Conservation (phyloP, 2,797 vertebrate species). For the Sarcoramphus papa region DNA sequence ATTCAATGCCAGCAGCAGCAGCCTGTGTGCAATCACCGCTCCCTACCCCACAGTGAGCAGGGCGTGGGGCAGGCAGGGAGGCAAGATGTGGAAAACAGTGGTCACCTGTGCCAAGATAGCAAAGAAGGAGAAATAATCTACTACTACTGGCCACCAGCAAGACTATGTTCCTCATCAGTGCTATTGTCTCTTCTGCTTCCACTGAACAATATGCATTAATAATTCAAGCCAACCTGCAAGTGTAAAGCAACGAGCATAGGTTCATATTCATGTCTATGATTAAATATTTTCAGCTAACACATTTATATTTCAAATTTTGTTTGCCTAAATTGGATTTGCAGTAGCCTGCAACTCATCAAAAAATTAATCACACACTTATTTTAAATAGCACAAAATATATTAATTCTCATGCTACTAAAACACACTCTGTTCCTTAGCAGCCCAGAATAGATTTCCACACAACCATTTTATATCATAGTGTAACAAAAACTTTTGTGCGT, state of each 20-base stretch:
- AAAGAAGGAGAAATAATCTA: neutral
- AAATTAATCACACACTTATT: conserved; percentile 2
- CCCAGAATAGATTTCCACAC: neutral
- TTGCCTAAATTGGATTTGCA: conserved; percentile 30
- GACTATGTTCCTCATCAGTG: neutral
- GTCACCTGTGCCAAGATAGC: neutral
- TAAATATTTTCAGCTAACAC: conserved; percentile 28
- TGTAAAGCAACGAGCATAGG: neutral
- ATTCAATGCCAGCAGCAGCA: neutral
- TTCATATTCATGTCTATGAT: neutral
- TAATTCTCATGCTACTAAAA: neutral
- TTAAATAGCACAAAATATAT: conserved; percentile 8
- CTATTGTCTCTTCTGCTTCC: neutral
- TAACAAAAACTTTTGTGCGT: neutral
- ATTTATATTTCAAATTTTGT: conserved; percentile 22
- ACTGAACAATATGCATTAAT: neutral
- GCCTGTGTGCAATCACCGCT: rapidly evolving
- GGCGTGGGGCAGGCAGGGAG: neutral
- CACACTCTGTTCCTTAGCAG: neutral
- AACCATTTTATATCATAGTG: neutral
- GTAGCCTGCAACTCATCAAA: conserved; percentile 3
- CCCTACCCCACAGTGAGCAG: neutral
- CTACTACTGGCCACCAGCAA: neutral
- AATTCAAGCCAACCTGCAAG: neutral
- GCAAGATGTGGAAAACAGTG: neutral